Evolutionary conservation across 2,113 vertebrate species (phyloP).

Genomic region (Clinocottus analis): DNA sequence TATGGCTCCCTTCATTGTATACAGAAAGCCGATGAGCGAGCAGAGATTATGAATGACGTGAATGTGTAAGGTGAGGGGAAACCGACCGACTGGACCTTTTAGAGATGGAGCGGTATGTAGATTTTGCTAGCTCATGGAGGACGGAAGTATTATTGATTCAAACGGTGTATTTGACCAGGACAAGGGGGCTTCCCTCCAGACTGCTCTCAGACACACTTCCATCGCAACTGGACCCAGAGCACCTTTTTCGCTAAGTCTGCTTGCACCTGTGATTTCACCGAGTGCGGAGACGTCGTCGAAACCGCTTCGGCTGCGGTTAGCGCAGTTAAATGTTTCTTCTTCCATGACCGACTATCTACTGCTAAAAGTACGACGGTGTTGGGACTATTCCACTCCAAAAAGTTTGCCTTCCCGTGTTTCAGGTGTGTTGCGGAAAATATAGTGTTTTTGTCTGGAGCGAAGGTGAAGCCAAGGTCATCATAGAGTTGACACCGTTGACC

Average conservation of each 20-base stretch:
- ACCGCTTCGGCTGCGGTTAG: conserved; percentile 33
- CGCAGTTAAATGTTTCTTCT: conserved; percentile 49
- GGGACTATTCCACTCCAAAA: conserved; percentile 36
- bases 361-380: conserved; percentile 32
- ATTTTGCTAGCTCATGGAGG: conserved; percentile 44
- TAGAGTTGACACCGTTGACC: conserved; percentile 47
- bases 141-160: conserved; percentile 45
- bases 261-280: conserved; percentile 38
- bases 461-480: conserved; percentile 45
- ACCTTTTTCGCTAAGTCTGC: conserved; percentile 44
- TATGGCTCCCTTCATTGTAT: conserved; percentile 42
- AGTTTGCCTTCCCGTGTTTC: conserved; percentile 64
- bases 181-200: conserved; percentile 70
- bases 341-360: conserved; percentile 44
- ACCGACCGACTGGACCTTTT: conserved; percentile 69
- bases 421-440: conserved; percentile 53
- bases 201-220: conserved; percentile 70
- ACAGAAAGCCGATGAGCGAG: conserved; percentile 50
- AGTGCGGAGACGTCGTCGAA: conserved; percentile 44
- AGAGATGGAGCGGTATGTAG: conserved; percentile 54
- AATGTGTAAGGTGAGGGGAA: conserved; percentile 67
- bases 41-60: conserved; percentile 59
- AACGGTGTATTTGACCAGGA: conserved; percentile 57
- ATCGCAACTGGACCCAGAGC: conserved; percentile 49
- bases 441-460: conserved; percentile 53